phyloP scores from a whole-genome alignment of 1,140 invertebrate genomes.

The Drosophila novamexicana region DNA sequence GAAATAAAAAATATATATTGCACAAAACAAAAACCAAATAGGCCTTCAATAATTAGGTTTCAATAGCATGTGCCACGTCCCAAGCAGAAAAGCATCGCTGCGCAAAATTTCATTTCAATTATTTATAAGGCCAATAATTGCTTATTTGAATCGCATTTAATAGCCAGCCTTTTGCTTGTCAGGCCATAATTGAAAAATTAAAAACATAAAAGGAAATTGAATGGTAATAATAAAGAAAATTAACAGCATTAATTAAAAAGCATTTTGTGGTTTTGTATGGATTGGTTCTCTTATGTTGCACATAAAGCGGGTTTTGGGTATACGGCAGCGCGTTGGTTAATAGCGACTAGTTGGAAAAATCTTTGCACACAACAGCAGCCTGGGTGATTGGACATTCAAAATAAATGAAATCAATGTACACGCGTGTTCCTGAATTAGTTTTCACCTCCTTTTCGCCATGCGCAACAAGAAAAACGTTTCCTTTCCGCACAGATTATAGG shows the following conservation, averaged over 20 bases:
- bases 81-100: conserved; percentile 20
- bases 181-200: conserved; percentile 48
- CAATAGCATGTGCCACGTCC: conserved; percentile 28
- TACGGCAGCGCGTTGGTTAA: conserved; percentile 40
- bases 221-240: conserved; percentile 56
- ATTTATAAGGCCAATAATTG: conserved; percentile 66
- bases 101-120: conserved; percentile 39
- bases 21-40: conserved; percentile 35
- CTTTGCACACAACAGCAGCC: conserved; percentile 74
- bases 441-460: conserved; percentile 10
- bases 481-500: background rate
- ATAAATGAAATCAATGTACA: conserved; percentile 34
- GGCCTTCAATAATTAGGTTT: conserved; percentile 48
- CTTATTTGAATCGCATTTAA: conserved; percentile 71
- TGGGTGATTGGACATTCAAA: conserved; percentile 55
- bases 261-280: conserved; percentile 57
- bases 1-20: conserved; percentile 39
- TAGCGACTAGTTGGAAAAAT: conserved; percentile 64
- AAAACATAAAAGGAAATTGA: conserved; percentile 34
- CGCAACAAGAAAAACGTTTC: background rate
- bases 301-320: conserved; percentile 47
- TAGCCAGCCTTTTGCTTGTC: conserved; percentile 71
- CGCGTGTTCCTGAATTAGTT: conserved; percentile 17
- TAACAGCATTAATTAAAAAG: conserved; percentile 74
- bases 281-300: conserved; percentile 26